Percentiles rank a stretch among this genome's conserved stretches.
phyloP scores from a whole-genome alignment of 2,888 invertebrate species.

The Laspeyria flexula region DNA sequence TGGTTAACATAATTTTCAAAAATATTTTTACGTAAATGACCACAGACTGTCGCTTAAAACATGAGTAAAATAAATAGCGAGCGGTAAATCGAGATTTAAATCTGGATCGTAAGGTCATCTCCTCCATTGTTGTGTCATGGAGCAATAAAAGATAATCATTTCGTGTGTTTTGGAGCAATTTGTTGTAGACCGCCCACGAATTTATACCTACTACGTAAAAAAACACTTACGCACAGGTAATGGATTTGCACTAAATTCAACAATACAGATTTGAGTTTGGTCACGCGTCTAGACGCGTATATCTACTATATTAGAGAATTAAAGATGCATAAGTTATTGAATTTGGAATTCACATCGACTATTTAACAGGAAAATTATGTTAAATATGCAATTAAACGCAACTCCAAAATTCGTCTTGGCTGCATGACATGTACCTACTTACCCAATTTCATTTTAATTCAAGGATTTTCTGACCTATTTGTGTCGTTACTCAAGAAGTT shows the following conservation, averaged over 20 bases:
- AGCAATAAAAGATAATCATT: slow-evolving; percentile 77
- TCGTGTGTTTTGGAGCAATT: slow-evolving; percentile 79
- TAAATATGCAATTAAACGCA: neutral
- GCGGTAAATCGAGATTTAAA: slow-evolving; percentile 58
- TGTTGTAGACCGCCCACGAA: slow-evolving; percentile 67
- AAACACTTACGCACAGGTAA: slow-evolving; percentile 21
- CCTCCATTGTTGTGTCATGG: slow-evolving; percentile 76
- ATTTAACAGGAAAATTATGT: neutral
- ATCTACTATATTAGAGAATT: too few species aligned
- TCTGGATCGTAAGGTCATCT: slow-evolving; percentile 74
- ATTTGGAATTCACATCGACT: neutral
- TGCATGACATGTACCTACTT: slow-evolving; percentile 19
- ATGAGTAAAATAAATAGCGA: slow-evolving; percentile 57
- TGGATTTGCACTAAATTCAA: neutral
- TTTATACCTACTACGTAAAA: slow-evolving; percentile 29
- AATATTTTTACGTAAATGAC: slow-evolving; percentile 26
- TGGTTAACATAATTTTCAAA: slow-evolving; percentile 9
- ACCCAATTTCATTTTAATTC: slow-evolving; percentile 44
- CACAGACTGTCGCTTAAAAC: slow-evolving; percentile 37
- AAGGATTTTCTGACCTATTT: slow-evolving; percentile 46
- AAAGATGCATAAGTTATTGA: neutral
- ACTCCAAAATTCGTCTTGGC: slow-evolving; percentile 2
- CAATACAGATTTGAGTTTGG: too few species aligned
- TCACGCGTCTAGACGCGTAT: too few species aligned
- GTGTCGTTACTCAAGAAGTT: slow-evolving; percentile 16